Base-by-base conservation (phyloP, 2,113 vertebrate genomes). In the Podilymbus podiceps region DNA sequence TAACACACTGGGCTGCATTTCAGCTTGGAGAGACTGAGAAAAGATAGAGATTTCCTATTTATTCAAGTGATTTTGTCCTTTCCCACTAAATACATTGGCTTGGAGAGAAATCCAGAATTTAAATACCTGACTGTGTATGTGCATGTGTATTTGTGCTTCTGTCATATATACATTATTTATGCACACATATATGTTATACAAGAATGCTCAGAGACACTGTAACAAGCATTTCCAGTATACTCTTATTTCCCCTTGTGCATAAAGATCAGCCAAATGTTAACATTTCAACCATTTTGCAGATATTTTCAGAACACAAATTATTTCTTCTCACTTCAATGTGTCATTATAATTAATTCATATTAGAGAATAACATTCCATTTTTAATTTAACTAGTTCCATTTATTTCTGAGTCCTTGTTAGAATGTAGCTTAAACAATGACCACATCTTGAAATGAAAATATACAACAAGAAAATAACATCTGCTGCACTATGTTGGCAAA, bases 391-490 rank as follows among this genome's bases (percentile, higher is more conserved):
- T 77, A 16, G 11, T 93, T 95, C 72, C 46, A 49, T 97, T 97
- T 94, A 89, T 93, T 96, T 91, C 56, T 69, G 92, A 85, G 71
- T 88, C 47, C 25, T 85, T 87, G 79, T 97, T 96, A 95, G 64
- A 94, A 89, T 68, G 92, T 91, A 90, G 89, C 27, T 93, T 89
- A 89, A 95, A 95, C 91, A 96, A 96, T 96, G 96, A 91, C 95
- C 80, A 1, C 89, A 91, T 97, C 94, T 73, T 90, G n/a, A n/a
- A n/a, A 80, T 49, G 74, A 90, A 96, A 90, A 92, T 44, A 97
- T 35, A 67, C 75, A 85, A 97, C 40, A 94, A 85, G 88, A 94
- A 95, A 95, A 92, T 92, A 95, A 96, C 97, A 95, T 96, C 95
- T 97, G 94, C 74, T 94, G 44, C 19, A 58, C 91, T 93, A 2